These are phyloP conservation scores for Drosophila aldrichi DNA, from an alignment of 2,888 invertebrate species.

Conservation along the genomic window DNA sequence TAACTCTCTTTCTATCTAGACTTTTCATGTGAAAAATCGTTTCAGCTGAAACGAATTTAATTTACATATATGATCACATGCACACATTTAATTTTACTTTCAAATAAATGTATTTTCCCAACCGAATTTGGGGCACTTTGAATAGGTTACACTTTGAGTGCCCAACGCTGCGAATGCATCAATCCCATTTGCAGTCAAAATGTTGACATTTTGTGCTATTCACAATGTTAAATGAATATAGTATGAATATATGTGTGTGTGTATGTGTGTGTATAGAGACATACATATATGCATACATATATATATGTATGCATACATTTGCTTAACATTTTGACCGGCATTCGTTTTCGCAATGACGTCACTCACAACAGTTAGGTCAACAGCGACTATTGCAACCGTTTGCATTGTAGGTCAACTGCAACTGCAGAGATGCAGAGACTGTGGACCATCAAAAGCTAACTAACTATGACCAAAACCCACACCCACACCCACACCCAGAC, in stretches of 20 bases:
- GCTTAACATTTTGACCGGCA: constrained; percentile 54
- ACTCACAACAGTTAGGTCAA: constrained; percentile 70
- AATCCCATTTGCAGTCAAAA: background rate
- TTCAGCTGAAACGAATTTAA: background rate
- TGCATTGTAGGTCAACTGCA: constrained; percentile 67
- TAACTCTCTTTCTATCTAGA: background rate
- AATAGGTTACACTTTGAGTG: background rate
- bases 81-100: background rate
- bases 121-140: background rate
- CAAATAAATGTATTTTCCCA: background rate
- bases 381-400: constrained; percentile 37
- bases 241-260: background rate
- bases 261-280: too few relatives aligned
- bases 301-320: background rate
- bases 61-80: background rate
- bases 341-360: constrained; percentile 60
- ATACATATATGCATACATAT: background rate
- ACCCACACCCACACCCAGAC: background rate
- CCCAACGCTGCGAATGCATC: background rate
- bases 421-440: constrained; percentile 25
- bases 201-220: background rate
- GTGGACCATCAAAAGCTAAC: background rate
- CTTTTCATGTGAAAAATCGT: too few relatives aligned
- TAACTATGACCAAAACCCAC: background rate
- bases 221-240: background rate